phyloP scores from a whole-genome alignment of 1,140 invertebrate species.

The Diorhabda elongata region DNA sequence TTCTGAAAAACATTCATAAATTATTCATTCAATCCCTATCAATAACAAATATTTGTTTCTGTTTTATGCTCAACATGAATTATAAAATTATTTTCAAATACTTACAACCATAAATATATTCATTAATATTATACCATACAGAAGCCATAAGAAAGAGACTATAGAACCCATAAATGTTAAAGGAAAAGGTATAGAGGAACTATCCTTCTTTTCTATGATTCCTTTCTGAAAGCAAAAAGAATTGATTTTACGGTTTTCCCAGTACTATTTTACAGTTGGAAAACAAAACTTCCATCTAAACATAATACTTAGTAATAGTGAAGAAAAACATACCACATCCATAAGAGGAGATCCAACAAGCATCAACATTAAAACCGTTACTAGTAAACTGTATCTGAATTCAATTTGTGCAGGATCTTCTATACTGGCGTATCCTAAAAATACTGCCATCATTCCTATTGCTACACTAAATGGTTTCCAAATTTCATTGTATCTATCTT shows the following conservation, averaged over 20 bases:
- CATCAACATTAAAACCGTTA: conserved; percentile 63
- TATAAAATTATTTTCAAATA: conserved; percentile 31
- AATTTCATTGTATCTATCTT: conserved; percentile 54
- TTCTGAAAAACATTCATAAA: too few relatives aligned
- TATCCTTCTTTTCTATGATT: conserved; percentile 71
- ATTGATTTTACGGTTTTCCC: neutral
- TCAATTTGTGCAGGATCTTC: conserved; percentile 62
- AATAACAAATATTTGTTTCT: too few relatives aligned
- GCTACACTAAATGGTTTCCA: conserved; percentile 49
- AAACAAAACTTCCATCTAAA: neutral
- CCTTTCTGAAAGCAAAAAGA: conserved; percentile 52
- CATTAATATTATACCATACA: conserved; percentile 74
- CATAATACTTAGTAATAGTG: too few relatives aligned
- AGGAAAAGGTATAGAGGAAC: conserved; percentile 75
- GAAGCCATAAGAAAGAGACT: conserved; percentile 70
- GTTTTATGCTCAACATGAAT: too few relatives aligned
- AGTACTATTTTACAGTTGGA: neutral
- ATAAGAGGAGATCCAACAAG: conserved; percentile 68
- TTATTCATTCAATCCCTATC: too few relatives aligned
- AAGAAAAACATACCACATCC: conserved; percentile 57
- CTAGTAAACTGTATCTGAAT: conserved; percentile 64
- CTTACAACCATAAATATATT: conserved; percentile 76
- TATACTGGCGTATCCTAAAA: conserved; percentile 59
- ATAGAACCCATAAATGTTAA: conserved; percentile 73
- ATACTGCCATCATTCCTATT: conserved; percentile 52